Base-by-base conservation (phyloP, 2,888 invertebrate genomes). In the Endomychus coccineus region DNA sequence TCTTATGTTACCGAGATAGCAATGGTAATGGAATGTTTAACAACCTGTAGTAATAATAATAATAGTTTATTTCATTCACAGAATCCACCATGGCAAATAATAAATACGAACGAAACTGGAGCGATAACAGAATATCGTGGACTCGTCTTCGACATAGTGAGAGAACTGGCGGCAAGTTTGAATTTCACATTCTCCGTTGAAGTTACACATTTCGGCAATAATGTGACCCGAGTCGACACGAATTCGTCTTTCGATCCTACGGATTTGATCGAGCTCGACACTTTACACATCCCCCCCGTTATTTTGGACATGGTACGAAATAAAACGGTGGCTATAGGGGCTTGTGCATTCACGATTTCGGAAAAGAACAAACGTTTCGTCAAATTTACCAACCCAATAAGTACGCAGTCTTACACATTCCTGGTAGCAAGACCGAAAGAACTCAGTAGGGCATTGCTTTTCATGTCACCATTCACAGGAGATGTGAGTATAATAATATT, bases 21-120 rank as follows among this genome's bases (percentile, higher is more conserved):
- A n/a, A n/a, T n/a, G n/a, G n/a, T n/a, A n/a, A n/a, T n/a, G n/a
- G n/a, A n/a, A n/a, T n/a, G n/a, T n/a, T n/a, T n/a, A n/a, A n/a
- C n/a, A n/a, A n/a, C n/a, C n/a, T n/a, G n/a, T n/a, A n/a, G n/a
- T n/a, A n/a, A n/a, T n/a, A n/a, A n/a, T n/a, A n/a, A n/a, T n/a
- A n/a, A n/a, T n/a, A n/a, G n/a, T n/a, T n/a, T n/a, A n/a, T n/a
- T n/a, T n/a, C n/a, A n/a, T n/a, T n/a, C n/a, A n/a, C 58, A 91
- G 90, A 86, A 84, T 66, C 89, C 90, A 1, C 90, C 90, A 0
- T 91, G 90, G 89, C 85, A 88, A 56, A 80, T 83, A 19, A 58
- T 87, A 2, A 70, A 70, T 30, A 62, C 66, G 1, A 78, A 80
- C 48, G 71, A 71, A 32, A 70, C 73, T 2, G 80, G 79, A 0